Base-by-base conservation (phyloP, 1,140 invertebrate species). In the Charaxes varanes region DNA sequence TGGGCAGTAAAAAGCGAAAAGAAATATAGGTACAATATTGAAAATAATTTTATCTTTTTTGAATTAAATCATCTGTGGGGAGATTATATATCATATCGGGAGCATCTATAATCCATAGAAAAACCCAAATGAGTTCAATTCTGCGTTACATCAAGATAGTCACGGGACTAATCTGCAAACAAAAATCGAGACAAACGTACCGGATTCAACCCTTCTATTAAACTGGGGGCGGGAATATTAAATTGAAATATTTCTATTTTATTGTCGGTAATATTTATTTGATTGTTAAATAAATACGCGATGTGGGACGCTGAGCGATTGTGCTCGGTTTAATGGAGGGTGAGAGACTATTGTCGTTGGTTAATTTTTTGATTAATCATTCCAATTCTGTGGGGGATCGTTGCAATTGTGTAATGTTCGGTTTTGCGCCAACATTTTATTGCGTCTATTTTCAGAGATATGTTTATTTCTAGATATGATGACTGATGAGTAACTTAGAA, bases 361-460 rank as follows among this genome's bases (percentile, higher is more conserved):
- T 80, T 80, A 83, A 79, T 83, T 83, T 83, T 83, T 80, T 83
- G 76, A 83, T 83, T 83, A 83, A 83, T 83, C 76, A 79, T 79
- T 64, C 60, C 48, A 41, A 56, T 66, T 64, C 48, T 51, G 48
- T n/a, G 47, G 67, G 66, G 70, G 41, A 56, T 61, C 52, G 56
- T 51, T 58, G 62, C 60, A 54, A 61, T 64, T 61, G 44, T 43
- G 31, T 40, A 32, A 42, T 40, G 27, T 46, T 27, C 47, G 40
- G 56, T 69, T 68, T 71, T 53, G 52, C 38, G 48, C 52, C 54
- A 54, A 41, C 6, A 24, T 15, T 15, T 8, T 23, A 16, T 15
- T 26, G 27, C 13, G 12, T 24, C 7, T 1, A 22, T 23, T 23
- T 23, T 23, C 7, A 10, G 21, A 10, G 10, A 23, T 23, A 23